Conservation (phyloP, 2,797 vertebrate genomes). For the Epinephelus malabaricus region DNA sequence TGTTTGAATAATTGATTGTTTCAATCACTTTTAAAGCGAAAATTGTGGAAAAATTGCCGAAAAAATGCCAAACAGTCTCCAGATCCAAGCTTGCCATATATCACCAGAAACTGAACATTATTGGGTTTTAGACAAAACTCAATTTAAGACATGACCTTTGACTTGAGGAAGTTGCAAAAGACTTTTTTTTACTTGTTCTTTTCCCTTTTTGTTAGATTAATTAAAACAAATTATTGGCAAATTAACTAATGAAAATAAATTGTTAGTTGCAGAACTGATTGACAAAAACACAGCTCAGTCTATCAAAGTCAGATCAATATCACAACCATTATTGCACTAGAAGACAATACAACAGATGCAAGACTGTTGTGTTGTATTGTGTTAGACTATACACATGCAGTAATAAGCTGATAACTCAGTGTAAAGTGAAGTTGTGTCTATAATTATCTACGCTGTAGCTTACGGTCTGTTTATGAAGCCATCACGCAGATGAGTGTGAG, state of each 20-base stretch:
- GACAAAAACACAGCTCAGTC: not conserved
- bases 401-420: not conserved
- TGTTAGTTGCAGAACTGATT: not conserved
- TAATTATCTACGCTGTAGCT: conserved; percentile 11
- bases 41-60: too few species aligned
- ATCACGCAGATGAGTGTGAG: conserved; percentile 24
- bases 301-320: not conserved
- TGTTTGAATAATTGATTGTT: too few species aligned
- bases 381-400: not conserved
- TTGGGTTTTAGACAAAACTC: not conserved
- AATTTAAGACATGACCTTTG: too few species aligned
- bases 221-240: not conserved
- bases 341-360: not conserved
- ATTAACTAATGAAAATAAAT: not conserved
- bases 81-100: not conserved
- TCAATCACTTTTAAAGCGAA: too few species aligned
- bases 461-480: conserved; percentile 21
- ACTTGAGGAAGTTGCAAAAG: too few species aligned
- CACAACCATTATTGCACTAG: too few species aligned
- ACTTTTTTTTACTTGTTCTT: too few species aligned
- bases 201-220: not conserved
- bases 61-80: not conserved
- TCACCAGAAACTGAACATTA: not conserved
- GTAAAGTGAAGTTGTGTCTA: conserved; percentile 17
- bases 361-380: not conserved